Evolutionary conservation across 35 echinoderm and acorn worm species (phyloP), one percentile per base, ranked within the genome.

Genomic region (Hemicentrotus pulcherrimus): DNA sequence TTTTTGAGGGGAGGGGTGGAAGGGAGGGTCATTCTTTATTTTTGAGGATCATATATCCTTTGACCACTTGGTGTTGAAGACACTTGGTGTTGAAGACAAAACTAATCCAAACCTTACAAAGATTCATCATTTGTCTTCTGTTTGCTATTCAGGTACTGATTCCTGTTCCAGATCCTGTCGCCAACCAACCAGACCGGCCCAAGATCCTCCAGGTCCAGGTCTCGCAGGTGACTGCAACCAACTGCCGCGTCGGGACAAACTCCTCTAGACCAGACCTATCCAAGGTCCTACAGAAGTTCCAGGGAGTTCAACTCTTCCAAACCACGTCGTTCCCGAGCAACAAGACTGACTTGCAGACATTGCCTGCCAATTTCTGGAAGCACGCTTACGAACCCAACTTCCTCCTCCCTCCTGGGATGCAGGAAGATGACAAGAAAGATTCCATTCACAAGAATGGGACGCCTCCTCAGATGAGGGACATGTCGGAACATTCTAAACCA

Each of bases 381-480:
- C 96, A 98, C 33, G 97, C 98, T 19, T 98, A 96, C 31, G 94
- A 97, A 35, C 95, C 96, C 4, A 99, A 99, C 95, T 99, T 96
- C 91, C 88, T 95, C 91, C 50, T 97, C 5, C 98, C 98, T 32
- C 32, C 47, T 89, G 94, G 35, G n/a, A 48, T 95, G 46, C 32
- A 86, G 19, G 98, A 96, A 52, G 32, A 86, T 48, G 35, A 46
- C 11, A 94, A 47, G 32, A 94, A 31, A 31, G 92, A 32, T n/a
- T 30, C 32, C 31, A 50, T 33, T 45, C 94, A 90, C 19, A 92
- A 86, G 28, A 86, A 95, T 31, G 89, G 45, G 9, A 60, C 28
- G 5, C 91, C 91, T 6, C 58, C 47, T 5, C 91, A 93, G 91
- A 7, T 93, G 18, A 58, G 91, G 11, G 46, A 31, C 2, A 9